Evolutionary conservation across 2,888 invertebrate genomes (phyloP).

Genomic region (Campoletis raptor): DNA sequence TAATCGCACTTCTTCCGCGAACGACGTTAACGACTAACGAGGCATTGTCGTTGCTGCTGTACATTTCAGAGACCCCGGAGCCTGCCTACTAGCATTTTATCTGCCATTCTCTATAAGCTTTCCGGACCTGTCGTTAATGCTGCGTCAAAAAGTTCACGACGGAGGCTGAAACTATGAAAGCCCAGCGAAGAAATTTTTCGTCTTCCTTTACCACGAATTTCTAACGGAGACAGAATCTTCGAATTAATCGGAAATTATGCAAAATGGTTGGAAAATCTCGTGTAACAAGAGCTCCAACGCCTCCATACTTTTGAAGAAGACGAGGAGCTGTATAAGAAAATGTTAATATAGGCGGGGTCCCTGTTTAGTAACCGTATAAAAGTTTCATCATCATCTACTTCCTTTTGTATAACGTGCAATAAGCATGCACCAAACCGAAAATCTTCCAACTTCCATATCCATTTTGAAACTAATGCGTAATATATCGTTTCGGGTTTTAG

Average conservation of each 20-base stretch:
- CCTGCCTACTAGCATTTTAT: slow-evolving; percentile 42
- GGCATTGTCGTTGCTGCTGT: slow-evolving; percentile 78
- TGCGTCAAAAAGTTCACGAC: slow-evolving; percentile 44
- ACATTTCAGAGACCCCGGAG: slow-evolving; percentile 48
- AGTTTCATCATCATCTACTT: slow-evolving; percentile 41
- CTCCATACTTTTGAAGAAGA: background rate
- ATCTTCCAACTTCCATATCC: slow-evolving; percentile 27
- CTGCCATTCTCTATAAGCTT: slow-evolving; percentile 30
- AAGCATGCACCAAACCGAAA: background rate
- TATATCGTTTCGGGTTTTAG: slow-evolving; percentile 28
- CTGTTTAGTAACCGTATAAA: slow-evolving; percentile 27
- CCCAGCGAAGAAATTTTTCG: slow-evolving; percentile 16
- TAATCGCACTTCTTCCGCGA: slow-evolving; percentile 79
- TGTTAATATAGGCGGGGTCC: slow-evolving; percentile 46
- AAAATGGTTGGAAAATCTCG: slow-evolving; percentile 37
- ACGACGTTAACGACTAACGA: slow-evolving; percentile 80
- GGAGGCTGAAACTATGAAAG: slow-evolving; percentile 21
- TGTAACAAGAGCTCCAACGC: slow-evolving; percentile 33
- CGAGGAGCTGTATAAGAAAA: slow-evolving; percentile 10
- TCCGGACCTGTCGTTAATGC: slow-evolving; percentile 53
- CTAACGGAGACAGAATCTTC: slow-evolving; percentile 25
- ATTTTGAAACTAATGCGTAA: slow-evolving; percentile 40
- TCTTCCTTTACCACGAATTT: slow-evolving; percentile 21
- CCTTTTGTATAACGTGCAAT: slow-evolving; percentile 17
- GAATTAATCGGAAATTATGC: slow-evolving; percentile 57